Evolutionary conservation across 2,797 vertebrate species (phyloP), one percentile per base, ranked within the genome.

Genomic region (Clarias fuscus): DNA sequence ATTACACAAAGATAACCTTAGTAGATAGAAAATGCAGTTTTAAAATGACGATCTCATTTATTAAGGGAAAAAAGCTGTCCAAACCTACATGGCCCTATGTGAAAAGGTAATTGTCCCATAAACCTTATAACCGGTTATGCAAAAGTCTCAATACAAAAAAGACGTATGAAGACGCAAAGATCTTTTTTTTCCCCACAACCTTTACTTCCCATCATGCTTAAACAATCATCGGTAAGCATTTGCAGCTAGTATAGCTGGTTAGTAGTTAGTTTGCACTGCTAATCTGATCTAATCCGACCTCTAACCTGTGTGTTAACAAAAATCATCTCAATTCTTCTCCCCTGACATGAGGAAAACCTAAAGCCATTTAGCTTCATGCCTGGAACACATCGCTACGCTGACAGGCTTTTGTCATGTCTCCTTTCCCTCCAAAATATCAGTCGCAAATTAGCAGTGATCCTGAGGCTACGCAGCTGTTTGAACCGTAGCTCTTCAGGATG

Each of bases 401-500:
- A 65, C 37, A 27, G 61, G 7, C 22, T n/a, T 56, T 80, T n/a
- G 62, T 20, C 11, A 56, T 43, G 14, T 27, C 53, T 27, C 7
- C 56, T 4, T 70, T 77, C 33, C 56, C 56, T 75, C 56, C 15
- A 40, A 40, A 72, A 24, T 71, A 68, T 85, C 75, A 70, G n/a
- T 85, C 48, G 68, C 33, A 79, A 75, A 58, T 68, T 70, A 85
- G 64, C 48, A 62, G 33, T 33, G 6, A 62, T 72, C 76, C 67
- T 7, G 33, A 78, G 40, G 56, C 33, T 65, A 30, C 5, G 56
- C 84, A 85, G 84, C 53, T 86, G 85, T 73, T 83, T 5, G 17
- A 77, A 18, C 62, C 24, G 7, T 24, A 58, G 61, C 61, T 56
- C 43, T 86, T 37, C 43, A 37, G 61, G 85, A 73, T 81, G 37